Percentiles rank a stretch among this genome's conserved stretches.
These are phyloP conservation scores for Toxostoma redivivum DNA, from an alignment of 2,113 vertebrate species.

Conservation along the genomic window DNA sequence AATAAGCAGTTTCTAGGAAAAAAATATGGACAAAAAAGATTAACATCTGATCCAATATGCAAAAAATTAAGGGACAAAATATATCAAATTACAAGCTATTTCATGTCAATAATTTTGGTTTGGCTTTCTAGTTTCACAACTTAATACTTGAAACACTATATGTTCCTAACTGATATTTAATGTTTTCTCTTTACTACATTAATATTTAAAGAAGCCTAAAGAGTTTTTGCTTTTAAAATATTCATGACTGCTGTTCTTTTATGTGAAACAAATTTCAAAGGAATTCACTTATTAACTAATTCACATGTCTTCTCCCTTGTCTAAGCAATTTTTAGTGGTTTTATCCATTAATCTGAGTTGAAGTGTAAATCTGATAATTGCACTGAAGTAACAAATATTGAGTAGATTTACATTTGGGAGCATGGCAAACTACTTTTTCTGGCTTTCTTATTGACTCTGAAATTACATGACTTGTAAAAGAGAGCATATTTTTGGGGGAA, in stretches of 20 bases:
- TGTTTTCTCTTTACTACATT: conserved; percentile 33
- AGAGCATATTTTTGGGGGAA: background rate
- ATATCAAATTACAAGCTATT: background rate
- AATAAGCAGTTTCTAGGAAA: background rate
- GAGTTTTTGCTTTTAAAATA: conserved; percentile 44
- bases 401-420: background rate
- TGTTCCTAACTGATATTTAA: conserved; percentile 8
- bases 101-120: background rate
- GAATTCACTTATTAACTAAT: conserved; percentile 17
- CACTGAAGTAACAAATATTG: background rate
- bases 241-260: conserved; percentile 37
- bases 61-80: background rate
- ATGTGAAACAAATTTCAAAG: conserved; percentile 47
- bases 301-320: background rate
- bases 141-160: background rate
- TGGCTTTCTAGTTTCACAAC: background rate
- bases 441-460: background rate
- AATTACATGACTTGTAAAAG: background rate
- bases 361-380: background rate
- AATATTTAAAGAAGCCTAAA: conserved; percentile 58
- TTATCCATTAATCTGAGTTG: background rate
- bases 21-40: background rate
- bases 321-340: background rate
- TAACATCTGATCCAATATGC: background rate
- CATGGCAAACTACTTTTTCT: background rate